A percentile compares a stretch with the other conserved stretches of the same genome.
phyloP scores from a whole-genome alignment of 2,113 vertebrate genomes.

The Propithecus coquereli region DNA sequence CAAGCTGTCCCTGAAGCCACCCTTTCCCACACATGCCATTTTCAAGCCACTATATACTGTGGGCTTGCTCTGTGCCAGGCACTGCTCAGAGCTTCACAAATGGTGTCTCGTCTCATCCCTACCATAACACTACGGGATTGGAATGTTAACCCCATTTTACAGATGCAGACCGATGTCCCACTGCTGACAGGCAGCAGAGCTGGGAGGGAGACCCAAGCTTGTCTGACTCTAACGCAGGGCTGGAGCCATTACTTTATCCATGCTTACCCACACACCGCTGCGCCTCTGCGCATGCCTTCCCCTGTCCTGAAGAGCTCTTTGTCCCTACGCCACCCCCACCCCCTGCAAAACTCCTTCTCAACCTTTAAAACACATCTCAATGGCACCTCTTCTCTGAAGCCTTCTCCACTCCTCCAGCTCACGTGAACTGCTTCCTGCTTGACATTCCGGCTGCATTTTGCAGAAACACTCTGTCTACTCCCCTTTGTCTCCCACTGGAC shows the following conservation, averaged over 20 bases:
- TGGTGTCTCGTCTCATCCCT: neutral
- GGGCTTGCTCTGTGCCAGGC: neutral
- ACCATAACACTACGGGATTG: accelerated
- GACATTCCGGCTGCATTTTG: neutral
- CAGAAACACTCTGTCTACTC: neutral
- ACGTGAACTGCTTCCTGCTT: neutral
- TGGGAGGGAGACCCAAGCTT: neutral
- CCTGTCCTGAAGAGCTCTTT: neutral
- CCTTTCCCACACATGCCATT: neutral
- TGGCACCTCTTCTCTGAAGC: neutral
- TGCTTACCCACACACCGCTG: neutral
- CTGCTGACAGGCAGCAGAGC: neutral
- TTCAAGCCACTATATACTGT: neutral
- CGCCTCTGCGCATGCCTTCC: neutral
- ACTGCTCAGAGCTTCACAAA: neutral
- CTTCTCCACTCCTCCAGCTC: neutral
- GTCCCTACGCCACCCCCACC: neutral
- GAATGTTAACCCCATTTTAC: neutral
- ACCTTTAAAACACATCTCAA: constrained; percentile 25
- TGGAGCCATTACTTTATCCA: neutral
- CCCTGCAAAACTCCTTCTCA: neutral
- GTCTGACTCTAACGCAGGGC: neutral
- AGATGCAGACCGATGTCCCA: neutral
- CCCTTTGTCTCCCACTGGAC: neutral
- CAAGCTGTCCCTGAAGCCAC: neutral